These are phyloP conservation scores for Petrophora chlorosata DNA, from an alignment of 2,888 invertebrate species.

Conservation along the genomic window DNA sequence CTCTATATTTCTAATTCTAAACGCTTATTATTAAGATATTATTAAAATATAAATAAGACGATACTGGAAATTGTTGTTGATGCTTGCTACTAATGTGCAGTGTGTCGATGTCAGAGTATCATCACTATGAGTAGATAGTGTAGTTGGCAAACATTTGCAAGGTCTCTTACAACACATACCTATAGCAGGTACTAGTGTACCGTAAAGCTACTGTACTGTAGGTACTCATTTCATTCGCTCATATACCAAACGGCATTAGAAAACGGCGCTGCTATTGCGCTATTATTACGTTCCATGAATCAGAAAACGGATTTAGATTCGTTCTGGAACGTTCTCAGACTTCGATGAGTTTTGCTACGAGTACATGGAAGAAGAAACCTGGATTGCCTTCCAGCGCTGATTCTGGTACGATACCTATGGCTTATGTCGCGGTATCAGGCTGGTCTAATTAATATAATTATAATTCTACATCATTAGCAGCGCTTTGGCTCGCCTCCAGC, in stretches of 20 bases:
- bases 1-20: too few relatives aligned
- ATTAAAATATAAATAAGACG: too few relatives aligned
- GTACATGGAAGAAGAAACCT: too few relatives aligned
- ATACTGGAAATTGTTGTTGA: too few relatives aligned
- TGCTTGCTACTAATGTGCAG: too few relatives aligned
- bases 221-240: constrained; percentile 14
- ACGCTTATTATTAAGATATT: too few relatives aligned
- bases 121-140: too few relatives aligned
- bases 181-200: neutral
- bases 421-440: constrained; percentile 38
- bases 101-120: too few relatives aligned
- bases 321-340: constrained; percentile 55
- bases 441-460: constrained; percentile 61
- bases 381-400: constrained; percentile 37
- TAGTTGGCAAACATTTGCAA: too few relatives aligned
- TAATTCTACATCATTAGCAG: constrained; percentile 60
- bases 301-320: constrained; percentile 58
- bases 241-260: constrained; percentile 38
- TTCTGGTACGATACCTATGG: constrained; percentile 27
- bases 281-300: constrained; percentile 62
- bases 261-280: constrained; percentile 49
- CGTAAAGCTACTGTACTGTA: neutral
- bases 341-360: constrained; percentile 45
- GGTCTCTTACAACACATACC: too few relatives aligned
- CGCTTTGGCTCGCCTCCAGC: constrained; percentile 63